Evolutionary conservation across 2,888 invertebrate species (phyloP), one percentile per base, ranked within the genome.

Genomic region (Caradrina kadenii): DNA sequence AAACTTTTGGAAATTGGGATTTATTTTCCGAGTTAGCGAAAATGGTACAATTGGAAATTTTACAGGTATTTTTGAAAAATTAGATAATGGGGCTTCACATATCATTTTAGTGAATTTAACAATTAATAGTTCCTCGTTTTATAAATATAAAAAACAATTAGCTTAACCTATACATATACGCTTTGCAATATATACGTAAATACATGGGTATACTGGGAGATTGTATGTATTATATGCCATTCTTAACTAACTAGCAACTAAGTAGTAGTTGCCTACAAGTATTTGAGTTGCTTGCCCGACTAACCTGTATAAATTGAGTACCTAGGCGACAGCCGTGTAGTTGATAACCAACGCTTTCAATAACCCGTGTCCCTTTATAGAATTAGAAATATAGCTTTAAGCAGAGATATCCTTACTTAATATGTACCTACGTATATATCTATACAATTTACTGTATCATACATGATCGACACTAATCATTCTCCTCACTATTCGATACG

Each of bases 31-130:
- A 91, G 89, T 91, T 90, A 91, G 88, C 90, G 88, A 93, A 91
- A 90, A 95, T 95, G 95, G 94, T 95, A 90, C 94, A 92, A 90
- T 94, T 95, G 94, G 94, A 94, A 90, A 89, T 91, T 89, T 87
- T 89, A 87, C 93, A 95, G 95, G 95, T 95, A 95, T 91, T 92
- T 91, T 87, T 89, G 86, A 85, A 86, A 89, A 88, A 89, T 85
- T 90, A 90, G 88, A 91, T 85, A 87, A 86, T 81, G 94, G 94
- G 94, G 92, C 91, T 93, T 92, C 86, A 90, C 86, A 84, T 80
- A 64, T 84, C 83, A 84, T 84, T 81, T 84, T 84, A 83, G 82
- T 83, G 79, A 76, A 63, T 79, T 62, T 76, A 79, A 71, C 71
- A 75, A 78, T 73, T 83, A 84, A 74, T 81, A 78, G 75, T 79